Base-by-base conservation (phyloP, 1,140 invertebrate species). In the Hirudo medicinalis region DNA sequence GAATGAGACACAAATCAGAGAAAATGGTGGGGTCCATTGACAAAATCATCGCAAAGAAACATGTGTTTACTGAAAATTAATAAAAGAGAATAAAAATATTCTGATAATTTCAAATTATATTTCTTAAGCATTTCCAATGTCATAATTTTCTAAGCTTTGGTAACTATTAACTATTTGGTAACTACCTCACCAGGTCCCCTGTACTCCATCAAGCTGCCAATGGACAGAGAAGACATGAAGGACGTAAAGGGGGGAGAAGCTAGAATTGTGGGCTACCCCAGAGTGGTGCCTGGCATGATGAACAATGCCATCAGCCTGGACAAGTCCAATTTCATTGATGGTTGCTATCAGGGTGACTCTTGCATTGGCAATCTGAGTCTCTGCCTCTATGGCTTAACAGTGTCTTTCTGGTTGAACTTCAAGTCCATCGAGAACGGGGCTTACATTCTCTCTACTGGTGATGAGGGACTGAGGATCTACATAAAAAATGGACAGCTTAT, bases 301-400 rank as follows among this genome's bases (percentile, higher is more conserved):
- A 74, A 70, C 11, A 76, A 75, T 9, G 79, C 77, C 40, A 13
- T 79, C 15, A 57, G 73, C 9, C 72, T 81, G 9, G 67, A 72
- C 22, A 78, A 74, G 36, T 75, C 76, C 9, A 76, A 78, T 22
- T 79, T 78, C 67, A 72, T 80, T 6, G 76, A 78, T 67, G 68
- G 79, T 11, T 78, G 78, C 0, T 72, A 77, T 66, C 76, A 77
- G 22, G 22, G 68, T 5, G 74, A 74, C 22, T 75, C 76, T 0
- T 82, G 80, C 72, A 69, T 80, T 8, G 79, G 79, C 17, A 75
- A 80, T 67, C 73, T 78, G 0, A 67, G 69, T 3, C 43, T 72
- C 0, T 81, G 80, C 69, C 67, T 75, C n/a, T 78, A 79, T 69
- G 80, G 80, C 0, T 74, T 80, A 63, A 78, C 77, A 27, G 71